Percentiles rank a stretch among this genome's conserved stretches.
phyloP scores from a whole-genome alignment of 2,113 vertebrate species.

The Zosterops borbonicus region DNA sequence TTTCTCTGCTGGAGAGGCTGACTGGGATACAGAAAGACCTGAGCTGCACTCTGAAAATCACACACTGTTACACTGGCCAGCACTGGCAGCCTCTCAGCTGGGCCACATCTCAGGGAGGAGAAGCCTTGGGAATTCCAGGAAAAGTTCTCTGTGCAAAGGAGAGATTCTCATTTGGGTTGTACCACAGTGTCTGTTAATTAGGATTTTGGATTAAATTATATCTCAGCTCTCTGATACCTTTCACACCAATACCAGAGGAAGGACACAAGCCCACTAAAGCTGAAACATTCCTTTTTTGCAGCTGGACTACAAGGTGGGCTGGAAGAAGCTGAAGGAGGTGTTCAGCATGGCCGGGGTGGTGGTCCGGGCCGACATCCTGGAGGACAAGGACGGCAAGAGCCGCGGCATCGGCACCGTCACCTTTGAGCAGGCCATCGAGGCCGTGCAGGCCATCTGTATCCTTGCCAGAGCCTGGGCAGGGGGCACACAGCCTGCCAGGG shows the following conservation, averaged over 20 bases:
- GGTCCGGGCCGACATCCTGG: constrained; percentile 89
- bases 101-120: background rate
- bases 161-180: background rate
- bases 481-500: accelerated
- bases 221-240: background rate
- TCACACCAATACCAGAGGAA: accelerated
- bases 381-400: constrained; percentile 97
- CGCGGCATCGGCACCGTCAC: constrained; percentile 95
- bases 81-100: background rate
- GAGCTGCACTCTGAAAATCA: too few relatives aligned
- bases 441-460: constrained; percentile 99
- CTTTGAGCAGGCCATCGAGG: constrained; percentile 94
- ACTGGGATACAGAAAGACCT: too few relatives aligned
- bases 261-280: accelerated
- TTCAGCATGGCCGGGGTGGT: constrained; percentile 94
- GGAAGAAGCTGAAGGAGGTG: constrained; percentile 99
- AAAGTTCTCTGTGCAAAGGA: background rate
- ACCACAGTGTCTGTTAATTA: background rate
- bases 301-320: constrained; percentile 98
- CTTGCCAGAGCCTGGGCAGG: constrained; percentile 34
- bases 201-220: background rate
- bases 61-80: too few relatives aligned
- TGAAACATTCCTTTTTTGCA: constrained; percentile 37
- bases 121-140: background rate
- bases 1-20: too few relatives aligned